phyloP scores from a whole-genome alignment of 2,797 vertebrate species.

The Notolabrus celidotus region DNA sequence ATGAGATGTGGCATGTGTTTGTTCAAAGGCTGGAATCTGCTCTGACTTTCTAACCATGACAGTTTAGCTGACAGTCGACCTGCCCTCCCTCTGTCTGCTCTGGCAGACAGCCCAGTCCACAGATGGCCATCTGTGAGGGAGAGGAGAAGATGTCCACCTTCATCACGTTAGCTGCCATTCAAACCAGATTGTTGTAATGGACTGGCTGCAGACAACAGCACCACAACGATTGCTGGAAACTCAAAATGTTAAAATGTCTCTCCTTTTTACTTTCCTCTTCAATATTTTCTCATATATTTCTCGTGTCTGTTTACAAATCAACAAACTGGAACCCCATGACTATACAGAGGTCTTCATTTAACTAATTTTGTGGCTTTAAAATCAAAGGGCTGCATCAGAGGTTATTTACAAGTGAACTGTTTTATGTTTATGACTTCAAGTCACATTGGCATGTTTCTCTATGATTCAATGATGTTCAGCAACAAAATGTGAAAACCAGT shows the following conservation, averaged over 20 bases:
- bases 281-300: neutral
- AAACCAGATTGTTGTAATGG: constrained; percentile 13
- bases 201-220: neutral
- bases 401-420: neutral
- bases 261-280: neutral
- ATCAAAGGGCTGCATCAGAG: neutral
- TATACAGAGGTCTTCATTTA: neutral
- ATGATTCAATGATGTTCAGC: neutral
- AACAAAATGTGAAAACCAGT: too few relatives aligned
- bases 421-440: neutral
- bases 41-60: constrained; percentile 47
- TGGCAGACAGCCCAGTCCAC: constrained; percentile 59
- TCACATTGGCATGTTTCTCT: neutral
- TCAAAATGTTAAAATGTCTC: neutral
- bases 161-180: constrained; percentile 36
- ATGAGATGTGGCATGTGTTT: constrained; percentile 40
- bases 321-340: neutral
- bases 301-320: neutral
- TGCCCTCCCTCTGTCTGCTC: constrained; percentile 11
- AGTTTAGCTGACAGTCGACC: constrained; percentile 36
- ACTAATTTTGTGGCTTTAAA: neutral
- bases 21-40: constrained; percentile 64
- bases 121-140: constrained; percentile 42
- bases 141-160: constrained; percentile 37
- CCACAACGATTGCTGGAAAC: neutral